Base-by-base conservation (phyloP, 2,797 vertebrate species). In the Phalanger gymnotis region DNA sequence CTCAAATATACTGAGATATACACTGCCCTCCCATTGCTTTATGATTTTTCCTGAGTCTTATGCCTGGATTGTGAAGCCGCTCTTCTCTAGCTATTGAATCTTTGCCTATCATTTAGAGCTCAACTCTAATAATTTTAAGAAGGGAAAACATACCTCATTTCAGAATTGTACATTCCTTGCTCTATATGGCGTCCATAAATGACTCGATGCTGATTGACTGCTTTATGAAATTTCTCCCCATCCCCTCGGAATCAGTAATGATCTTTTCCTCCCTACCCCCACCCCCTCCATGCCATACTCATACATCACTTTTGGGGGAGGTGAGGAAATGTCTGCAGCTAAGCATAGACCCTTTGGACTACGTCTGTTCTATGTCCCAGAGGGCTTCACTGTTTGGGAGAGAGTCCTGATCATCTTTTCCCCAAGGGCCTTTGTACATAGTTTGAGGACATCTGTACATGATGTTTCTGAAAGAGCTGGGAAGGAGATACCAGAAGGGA, bases 131-230 rank as follows among this genome's bases (percentile, higher is more conserved):
- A 73, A 95, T 58, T 93, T 92, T 92, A 40, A 31, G 40, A 94
- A 57, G 53, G 53, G 92, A 96, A 96, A 94, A 93, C 2, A 81
- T 14, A 27, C 7, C 93, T 89, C 11, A 11, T 94, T 94, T 94
- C 40, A 91, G 93, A 94, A 51, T 66, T 91, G 31, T 40, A 25
- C 40, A 47, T 31, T 94, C 54, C 90, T 92, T 93, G 58, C 55
- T 66, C 66, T 12, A 93, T 93, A 73, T 40, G 92, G 87, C 81
- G 94, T 53, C 73, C 91, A 40, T 54, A 95, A 95, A 92, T 90
- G 81, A 28, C 92, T 53, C 94, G 58, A 91, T 53, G 47, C 56
- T 54, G 90, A 91, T 22, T 92, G 56, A 34, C 9, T 47, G 31
- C 73, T 81, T 81, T 10, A 47, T 81, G 73, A 81, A 81, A 3